Evolutionary conservation across 2,888 invertebrate genomes (phyloP).

Genomic region (Cylloceria caligata): DNA sequence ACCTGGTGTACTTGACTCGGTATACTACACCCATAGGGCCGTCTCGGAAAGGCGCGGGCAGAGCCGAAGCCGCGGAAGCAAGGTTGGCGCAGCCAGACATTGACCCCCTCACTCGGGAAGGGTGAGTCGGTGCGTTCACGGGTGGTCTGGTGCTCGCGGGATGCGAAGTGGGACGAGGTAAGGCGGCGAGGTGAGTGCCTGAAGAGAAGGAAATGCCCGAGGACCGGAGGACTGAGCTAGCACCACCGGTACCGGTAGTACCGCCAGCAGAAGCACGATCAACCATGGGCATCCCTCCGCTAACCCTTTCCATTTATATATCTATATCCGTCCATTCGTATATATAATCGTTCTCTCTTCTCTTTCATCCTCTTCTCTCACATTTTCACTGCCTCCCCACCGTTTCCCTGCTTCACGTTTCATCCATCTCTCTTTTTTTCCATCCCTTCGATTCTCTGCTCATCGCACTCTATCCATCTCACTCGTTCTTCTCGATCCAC

Average conservation of each 20-base stretch:
- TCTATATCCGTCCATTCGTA: neutral
- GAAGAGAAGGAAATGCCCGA: conserved; percentile 61
- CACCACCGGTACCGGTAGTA: conserved; percentile 1
- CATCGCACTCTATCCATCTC: conserved; percentile 50
- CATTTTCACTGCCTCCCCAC: conserved; percentile 30
- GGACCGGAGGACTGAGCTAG: conserved; percentile 44
- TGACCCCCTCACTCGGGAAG: conserved; percentile 64
- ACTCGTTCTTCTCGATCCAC: conserved; percentile 48
- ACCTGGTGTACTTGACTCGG: neutral
- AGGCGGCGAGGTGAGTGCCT: conserved; percentile 58
- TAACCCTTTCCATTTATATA: conserved; percentile 42
- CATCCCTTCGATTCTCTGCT: conserved; percentile 48
- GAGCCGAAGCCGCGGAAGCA: conserved; percentile 52
- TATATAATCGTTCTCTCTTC: conserved; percentile 4
- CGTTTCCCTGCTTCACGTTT: conserved; percentile 40
- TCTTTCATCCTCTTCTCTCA: conserved; percentile 41
- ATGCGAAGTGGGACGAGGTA: conserved; percentile 34
- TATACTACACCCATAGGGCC: conserved; percentile 12
- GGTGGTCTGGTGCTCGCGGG: conserved; percentile 63
- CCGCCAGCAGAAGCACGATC: conserved; percentile 46
- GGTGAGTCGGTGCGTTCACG: conserved; percentile 62
- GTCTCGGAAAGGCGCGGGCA: conserved; percentile 31
- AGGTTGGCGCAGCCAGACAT: conserved; percentile 69
- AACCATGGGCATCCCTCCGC: conserved; percentile 43
- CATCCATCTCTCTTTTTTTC: conserved; percentile 39